Percentiles rank a stretch among this genome's conserved stretches.
These are phyloP conservation scores for Dissostichus mawsoni DNA, from an alignment of 2,113 vertebrate species.

Conservation along the genomic window DNA sequence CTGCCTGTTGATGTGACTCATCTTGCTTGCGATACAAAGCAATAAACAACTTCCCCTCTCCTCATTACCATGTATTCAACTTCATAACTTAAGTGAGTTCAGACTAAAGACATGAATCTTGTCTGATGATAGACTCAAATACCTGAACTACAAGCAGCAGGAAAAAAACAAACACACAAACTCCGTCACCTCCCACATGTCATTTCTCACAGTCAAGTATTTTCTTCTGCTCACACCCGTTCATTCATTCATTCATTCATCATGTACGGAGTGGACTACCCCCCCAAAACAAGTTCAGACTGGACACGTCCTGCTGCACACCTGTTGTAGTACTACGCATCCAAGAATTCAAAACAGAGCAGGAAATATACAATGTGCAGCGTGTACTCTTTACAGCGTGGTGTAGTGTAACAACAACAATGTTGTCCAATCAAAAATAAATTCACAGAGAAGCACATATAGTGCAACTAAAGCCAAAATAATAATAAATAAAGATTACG, in stretches of 20 bases:
- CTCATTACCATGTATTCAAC: neutral
- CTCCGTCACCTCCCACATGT: neutral
- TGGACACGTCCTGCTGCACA: neutral
- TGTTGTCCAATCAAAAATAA: too few species aligned
- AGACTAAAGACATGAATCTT: neutral
- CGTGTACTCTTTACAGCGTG: too few species aligned
- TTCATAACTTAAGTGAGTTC: too few species aligned
- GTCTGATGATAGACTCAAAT: neutral
- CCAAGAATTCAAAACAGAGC: too few species aligned
- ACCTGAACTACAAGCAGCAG: too few species aligned
- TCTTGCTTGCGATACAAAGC: neutral
- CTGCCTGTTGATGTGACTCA: neutral
- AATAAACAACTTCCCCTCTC: neutral
- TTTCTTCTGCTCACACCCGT: neutral
- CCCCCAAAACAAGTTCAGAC: neutral
- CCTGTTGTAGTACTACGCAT: constrained; percentile 2
- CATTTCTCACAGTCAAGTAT: constrained; percentile 5
- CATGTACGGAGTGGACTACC: neutral
- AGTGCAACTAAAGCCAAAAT: too few species aligned
- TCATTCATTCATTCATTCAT: neutral
- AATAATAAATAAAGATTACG: too few species aligned
- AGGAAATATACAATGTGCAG: too few species aligned
- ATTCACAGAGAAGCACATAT: too few species aligned
- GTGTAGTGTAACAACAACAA: too few species aligned
- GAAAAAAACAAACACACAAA: neutral